These are phyloP conservation scores for Hydriomena furcata DNA, from an alignment of 2,888 invertebrate genomes.

Conservation along the genomic window DNA sequence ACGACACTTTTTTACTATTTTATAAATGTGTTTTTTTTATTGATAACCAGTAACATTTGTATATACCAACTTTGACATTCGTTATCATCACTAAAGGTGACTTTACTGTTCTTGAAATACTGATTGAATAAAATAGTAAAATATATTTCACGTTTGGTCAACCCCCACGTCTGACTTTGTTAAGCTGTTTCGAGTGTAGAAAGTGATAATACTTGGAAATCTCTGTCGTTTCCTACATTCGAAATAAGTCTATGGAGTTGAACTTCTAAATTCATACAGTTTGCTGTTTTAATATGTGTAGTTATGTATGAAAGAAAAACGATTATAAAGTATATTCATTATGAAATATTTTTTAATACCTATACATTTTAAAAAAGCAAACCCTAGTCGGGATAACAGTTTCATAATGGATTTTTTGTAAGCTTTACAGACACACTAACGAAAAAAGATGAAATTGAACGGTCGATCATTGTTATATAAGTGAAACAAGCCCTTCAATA, in stretches of 20 bases:
- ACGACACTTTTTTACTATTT: slow-evolving; percentile 84
- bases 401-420: slow-evolving; percentile 1
- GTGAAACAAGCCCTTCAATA: no score
- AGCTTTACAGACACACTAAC: no score
- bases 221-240: neutral
- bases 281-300: slow-evolving; percentile 5
- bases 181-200: no score
- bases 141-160: slow-evolving; percentile 3
- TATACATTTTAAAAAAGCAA: slow-evolving; percentile 1
- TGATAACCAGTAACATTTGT: slow-evolving; percentile 50
- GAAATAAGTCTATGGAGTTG: neutral
- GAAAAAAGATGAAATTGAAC: no score
- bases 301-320: no score
- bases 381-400: neutral
- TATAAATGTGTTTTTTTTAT: slow-evolving; percentile 59
- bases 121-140: slow-evolving; percentile 27
- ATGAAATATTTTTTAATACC: neutral
- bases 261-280: slow-evolving; percentile 6
- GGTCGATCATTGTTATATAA: no score
- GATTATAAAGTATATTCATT: no score
- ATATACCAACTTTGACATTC: slow-evolving; percentile 26
- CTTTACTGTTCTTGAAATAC: slow-evolving; percentile 10
- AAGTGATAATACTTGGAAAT: no score
- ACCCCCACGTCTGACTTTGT: neutral
- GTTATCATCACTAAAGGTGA: slow-evolving; percentile 1